Conservation (phyloP, 2,888 invertebrate genomes). For the Lingula anatina region DNA sequence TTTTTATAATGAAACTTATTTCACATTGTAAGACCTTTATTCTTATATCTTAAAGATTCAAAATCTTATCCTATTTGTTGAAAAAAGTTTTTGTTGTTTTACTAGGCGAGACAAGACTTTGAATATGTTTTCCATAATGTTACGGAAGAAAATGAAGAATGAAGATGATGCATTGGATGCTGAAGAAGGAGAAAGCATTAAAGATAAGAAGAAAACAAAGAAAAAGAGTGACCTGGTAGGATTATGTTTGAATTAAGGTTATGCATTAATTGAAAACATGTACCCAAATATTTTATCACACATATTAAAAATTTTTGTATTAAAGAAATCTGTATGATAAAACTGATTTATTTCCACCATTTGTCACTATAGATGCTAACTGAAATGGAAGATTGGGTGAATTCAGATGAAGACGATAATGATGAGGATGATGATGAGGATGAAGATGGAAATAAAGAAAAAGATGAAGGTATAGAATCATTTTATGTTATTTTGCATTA, state of each 20-base stretch:
- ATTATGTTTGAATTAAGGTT: too few relatives aligned
- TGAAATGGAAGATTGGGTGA: slow-evolving; percentile 48
- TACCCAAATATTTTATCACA: too few relatives aligned
- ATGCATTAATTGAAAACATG: too few relatives aligned
- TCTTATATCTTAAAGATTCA: neutral
- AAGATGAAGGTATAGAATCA: too few relatives aligned
- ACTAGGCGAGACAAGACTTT: slow-evolving; percentile 85
- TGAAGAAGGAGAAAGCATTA: slow-evolving; percentile 23
- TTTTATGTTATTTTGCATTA: too few relatives aligned
- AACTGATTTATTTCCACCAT: too few relatives aligned
- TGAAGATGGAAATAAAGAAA: slow-evolving; percentile 55
- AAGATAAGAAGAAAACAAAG: slow-evolving; percentile 18
- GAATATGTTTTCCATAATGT: slow-evolving; percentile 94
- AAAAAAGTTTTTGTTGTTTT: slow-evolving; percentile 11
- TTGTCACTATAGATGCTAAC: slow-evolving; percentile 39
- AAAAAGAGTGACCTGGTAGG: too few relatives aligned
- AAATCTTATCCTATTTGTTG: neutral
- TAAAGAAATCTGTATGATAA: too few relatives aligned
- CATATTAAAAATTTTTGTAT: too few relatives aligned
- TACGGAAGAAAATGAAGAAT: slow-evolving; percentile 73
- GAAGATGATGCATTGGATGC: slow-evolving; percentile 62
- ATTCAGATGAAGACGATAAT: slow-evolving; percentile 56
- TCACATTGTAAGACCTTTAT: neutral
- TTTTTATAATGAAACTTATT: neutral
- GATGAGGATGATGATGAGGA: slow-evolving; percentile 62